Conservation (phyloP, 2,888 invertebrate genomes). For the Eupithecia subfuscata region DNA sequence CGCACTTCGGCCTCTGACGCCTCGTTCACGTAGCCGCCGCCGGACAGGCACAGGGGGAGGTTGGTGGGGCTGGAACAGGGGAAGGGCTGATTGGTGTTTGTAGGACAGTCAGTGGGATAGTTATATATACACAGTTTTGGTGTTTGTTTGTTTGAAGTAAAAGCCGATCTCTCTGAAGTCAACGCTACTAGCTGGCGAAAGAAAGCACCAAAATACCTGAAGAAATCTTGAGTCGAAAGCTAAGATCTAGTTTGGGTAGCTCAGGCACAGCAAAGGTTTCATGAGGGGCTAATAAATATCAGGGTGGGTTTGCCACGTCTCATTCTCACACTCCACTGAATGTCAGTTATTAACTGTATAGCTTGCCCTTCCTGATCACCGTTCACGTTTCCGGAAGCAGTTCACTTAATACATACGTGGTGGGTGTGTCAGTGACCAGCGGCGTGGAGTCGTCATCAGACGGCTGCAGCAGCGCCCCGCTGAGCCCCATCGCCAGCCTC, state of each 20-base stretch:
- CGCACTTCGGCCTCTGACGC: constrained; percentile 85
- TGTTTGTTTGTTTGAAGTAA: no score
- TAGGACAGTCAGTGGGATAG: constrained; percentile 9
- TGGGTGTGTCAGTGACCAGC: constrained; percentile 87
- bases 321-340: not conserved
- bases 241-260: not conserved
- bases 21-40: constrained; percentile 92
- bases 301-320: not conserved
- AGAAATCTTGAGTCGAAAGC: not conserved
- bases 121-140: not conserved
- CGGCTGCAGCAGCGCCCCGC: constrained; percentile 80
- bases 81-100: not conserved
- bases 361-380: not conserved
- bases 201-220: not conserved
- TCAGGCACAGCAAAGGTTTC: not conserved
- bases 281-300: not conserved
- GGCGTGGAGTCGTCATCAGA: constrained; percentile 89
- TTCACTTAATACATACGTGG: constrained; percentile 66
- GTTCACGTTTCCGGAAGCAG: not conserved
- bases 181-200: not conserved
- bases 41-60: constrained; percentile 88
- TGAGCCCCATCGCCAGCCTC: constrained; percentile 90
- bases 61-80: constrained; percentile 84
- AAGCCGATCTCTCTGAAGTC: no score
- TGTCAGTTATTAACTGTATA: no score